Evolutionary conservation across 2,113 vertebrate species (phyloP).

Genomic region (Paraplagusia blochii): DNA sequence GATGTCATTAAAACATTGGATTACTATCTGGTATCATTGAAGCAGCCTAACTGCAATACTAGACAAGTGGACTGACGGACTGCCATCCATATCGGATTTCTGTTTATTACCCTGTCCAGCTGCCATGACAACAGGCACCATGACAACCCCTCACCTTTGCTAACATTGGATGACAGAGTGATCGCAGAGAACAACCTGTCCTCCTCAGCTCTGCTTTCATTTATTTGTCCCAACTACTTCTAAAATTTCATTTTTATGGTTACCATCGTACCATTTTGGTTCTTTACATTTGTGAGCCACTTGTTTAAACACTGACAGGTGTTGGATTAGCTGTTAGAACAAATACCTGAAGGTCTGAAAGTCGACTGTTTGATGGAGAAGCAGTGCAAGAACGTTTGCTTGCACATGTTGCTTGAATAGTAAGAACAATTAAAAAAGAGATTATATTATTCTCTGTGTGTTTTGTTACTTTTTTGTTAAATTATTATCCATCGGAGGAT

Average conservation of each 20-base stretch:
- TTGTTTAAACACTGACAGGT: no score
- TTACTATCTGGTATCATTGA: no score
- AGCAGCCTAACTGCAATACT: neutral
- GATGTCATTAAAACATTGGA: no score
- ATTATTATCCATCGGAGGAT: no score
- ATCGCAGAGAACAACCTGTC: constrained; percentile 45
- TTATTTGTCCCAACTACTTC: neutral
- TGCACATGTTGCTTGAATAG: no score
- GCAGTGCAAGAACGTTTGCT: no score
- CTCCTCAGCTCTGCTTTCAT: constrained; percentile 8
- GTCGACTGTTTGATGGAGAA: no score
- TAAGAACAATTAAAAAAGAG: no score
- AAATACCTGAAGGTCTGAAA: no score
- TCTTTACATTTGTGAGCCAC: constrained; percentile 7
- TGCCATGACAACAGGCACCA: constrained; percentile 67
- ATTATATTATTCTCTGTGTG: no score
- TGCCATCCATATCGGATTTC: constrained; percentile 21
- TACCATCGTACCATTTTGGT: constrained; percentile 4
- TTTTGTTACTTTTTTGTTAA: no score
- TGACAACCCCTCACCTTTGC: constrained; percentile 63
- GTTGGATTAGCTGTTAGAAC: no score
- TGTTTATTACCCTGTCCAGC: constrained; percentile 59
- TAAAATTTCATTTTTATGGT: neutral
- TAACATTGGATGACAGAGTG: constrained; percentile 14
- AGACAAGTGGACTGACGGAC: constrained; percentile 1